A percentile compares a stretch with the other conserved stretches of the same genome.
Evolutionary conservation across 2,888 invertebrate species (phyloP).

Genomic region (Strigamia crassipes): DNA sequence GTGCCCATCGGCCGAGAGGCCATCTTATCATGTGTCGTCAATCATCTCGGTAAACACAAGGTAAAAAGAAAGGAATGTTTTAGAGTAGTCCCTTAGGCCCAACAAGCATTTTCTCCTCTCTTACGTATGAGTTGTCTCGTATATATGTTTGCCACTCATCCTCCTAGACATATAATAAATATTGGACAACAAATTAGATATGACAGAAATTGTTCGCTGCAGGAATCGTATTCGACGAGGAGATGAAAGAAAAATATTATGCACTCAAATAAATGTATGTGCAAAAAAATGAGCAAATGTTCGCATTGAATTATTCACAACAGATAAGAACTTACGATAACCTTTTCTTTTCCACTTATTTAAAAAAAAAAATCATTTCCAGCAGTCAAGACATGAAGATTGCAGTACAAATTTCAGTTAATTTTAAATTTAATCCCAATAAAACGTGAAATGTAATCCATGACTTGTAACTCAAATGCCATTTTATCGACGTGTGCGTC

Average conservation of each 20-base stretch:
- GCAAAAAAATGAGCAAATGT: neutral
- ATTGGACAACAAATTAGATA: constrained; percentile 10
- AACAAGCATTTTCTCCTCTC: constrained; percentile 16
- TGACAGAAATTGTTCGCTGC: constrained; percentile 10
- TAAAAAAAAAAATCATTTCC: neutral
- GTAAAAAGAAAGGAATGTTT: constrained; percentile 18
- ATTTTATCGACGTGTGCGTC: too few relatives aligned
- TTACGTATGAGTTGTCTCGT: neutral
- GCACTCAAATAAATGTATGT: neutral
- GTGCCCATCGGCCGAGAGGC: constrained; percentile 30
- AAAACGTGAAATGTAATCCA: too few relatives aligned
- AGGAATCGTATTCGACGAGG: neutral
- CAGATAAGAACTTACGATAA: neutral
- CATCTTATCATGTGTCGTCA: constrained; percentile 33
- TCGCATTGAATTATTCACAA: neutral
- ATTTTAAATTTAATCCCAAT: neutral
- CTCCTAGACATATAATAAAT: neutral
- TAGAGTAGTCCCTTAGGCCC: constrained; percentile 16
- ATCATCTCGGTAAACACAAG: constrained; percentile 36
- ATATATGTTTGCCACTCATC: constrained; percentile 10
- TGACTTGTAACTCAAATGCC: too few relatives aligned
- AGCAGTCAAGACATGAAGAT: neutral
- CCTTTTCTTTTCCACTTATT: neutral
- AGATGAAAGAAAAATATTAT: constrained; percentile 12
- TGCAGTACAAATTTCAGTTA: neutral